Evolutionary conservation across 2,888 invertebrate genomes (phyloP).

Genomic region (Aelia acuminata): DNA sequence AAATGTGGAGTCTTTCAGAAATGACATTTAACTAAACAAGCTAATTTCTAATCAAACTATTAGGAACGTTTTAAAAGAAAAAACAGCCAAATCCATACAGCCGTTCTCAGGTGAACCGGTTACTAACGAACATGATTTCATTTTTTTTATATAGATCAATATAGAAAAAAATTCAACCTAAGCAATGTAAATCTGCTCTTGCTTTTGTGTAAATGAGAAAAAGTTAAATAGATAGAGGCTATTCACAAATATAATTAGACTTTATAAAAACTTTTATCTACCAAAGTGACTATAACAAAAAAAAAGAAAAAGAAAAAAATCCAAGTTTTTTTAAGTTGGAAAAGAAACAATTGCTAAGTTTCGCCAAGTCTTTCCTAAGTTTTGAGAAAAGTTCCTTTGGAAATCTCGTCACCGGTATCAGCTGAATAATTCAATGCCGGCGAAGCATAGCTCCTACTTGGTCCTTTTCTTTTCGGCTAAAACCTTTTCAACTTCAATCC

Average conservation of each 20-base stretch:
- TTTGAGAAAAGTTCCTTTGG: not conserved
- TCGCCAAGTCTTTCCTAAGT: not conserved
- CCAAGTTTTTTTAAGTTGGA: not conserved
- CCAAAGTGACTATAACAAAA: not conserved
- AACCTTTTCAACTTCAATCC: constrained; percentile 24
- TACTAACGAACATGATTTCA: no score
- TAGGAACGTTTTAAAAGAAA: no score
- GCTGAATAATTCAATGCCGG: constrained; percentile 10
- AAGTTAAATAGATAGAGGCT: no score
- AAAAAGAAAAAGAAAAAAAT: not conserved
- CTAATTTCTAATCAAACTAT: no score
- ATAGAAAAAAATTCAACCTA: no score
- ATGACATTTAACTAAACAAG: no score
- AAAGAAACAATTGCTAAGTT: constrained; percentile 29
- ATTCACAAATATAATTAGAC: not conserved
- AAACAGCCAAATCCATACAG: no score
- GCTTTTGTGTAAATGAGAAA: no score
- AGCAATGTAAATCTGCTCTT: no score
- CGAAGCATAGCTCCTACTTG: not conserved
- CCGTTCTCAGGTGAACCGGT: no score
- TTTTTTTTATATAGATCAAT: no score
- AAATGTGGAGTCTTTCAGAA: no score
- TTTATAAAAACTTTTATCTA: not conserved
- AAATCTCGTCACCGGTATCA: constrained; percentile 37
- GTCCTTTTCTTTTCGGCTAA: not conserved